These are phyloP conservation scores for Sebastes oblongus DNA, from an alignment of 2,797 vertebrate species.

Conservation along the genomic window DNA sequence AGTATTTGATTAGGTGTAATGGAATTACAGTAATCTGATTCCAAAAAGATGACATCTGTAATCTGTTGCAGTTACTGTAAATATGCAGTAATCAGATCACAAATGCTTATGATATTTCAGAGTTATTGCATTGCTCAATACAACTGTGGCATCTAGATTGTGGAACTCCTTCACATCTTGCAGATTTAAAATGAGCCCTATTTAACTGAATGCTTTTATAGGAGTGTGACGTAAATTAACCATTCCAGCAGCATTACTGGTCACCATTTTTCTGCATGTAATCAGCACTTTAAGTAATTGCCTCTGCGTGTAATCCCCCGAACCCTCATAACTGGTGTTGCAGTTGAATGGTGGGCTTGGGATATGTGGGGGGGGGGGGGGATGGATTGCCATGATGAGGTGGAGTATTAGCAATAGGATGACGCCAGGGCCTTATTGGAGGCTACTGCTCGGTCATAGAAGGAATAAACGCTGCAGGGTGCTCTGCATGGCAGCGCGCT, in stretches of 20 bases:
- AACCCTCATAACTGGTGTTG: conserved; percentile 34
- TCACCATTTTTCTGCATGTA: conserved; percentile 57
- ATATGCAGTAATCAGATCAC: conserved; percentile 70
- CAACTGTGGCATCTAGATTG: conserved; percentile 40
- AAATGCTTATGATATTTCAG: conserved; percentile 48
- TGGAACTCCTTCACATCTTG: conserved; percentile 30
- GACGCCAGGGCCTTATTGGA: conserved; percentile 57
- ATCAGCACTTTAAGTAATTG: conserved; percentile 63
- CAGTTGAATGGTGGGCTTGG: conserved; percentile 25
- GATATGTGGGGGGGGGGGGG: conserved; percentile 6
- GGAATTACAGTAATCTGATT: conserved; percentile 76
- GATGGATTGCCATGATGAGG: conserved; percentile 31
- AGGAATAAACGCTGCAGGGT: conserved; percentile 56
- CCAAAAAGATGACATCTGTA: conserved; percentile 72
- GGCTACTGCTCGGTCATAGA: conserved; percentile 61
- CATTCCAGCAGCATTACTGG: conserved; percentile 24
- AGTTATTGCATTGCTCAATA: conserved; percentile 51
- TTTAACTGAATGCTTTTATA: conserved; percentile 31
- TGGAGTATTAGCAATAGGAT: conserved; percentile 45
- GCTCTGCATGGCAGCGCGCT: conserved; percentile 38
- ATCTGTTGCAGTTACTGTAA: conserved; percentile 79
- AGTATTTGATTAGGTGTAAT: conserved; percentile 76
- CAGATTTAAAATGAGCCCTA: conserved; percentile 27
- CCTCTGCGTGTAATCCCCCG: conserved; percentile 51
- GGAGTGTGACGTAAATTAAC: conserved; percentile 43